Conservation (phyloP, 2,797 vertebrate species). For the Artibeus lituratus region DNA sequence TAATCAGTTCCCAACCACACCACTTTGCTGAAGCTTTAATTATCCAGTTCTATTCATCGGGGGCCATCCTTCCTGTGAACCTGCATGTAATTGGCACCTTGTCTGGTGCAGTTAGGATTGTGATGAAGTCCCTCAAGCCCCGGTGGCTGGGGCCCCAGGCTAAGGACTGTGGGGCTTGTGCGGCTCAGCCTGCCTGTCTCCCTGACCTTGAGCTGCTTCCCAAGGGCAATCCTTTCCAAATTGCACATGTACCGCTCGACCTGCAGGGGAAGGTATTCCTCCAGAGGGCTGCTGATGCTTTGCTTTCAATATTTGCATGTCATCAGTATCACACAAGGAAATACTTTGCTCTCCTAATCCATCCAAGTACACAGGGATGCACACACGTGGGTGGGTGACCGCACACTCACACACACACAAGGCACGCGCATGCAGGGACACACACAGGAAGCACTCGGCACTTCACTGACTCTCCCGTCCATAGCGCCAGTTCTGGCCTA, state of each 20-base stretch:
- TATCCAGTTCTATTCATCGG: background rate
- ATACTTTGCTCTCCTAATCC: too few species aligned
- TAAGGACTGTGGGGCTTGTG: background rate
- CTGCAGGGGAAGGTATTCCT: background rate
- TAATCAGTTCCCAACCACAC: slow-evolving; percentile 45
- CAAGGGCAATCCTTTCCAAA: background rate
- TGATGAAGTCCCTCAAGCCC: background rate
- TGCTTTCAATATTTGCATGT: background rate
- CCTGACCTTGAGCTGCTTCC: background rate
- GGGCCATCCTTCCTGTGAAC: background rate
- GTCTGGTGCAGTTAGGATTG: background rate
- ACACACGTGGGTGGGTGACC: too few species aligned
- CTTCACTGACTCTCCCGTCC: background rate
- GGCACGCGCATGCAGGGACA: too few species aligned
- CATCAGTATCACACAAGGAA: background rate
- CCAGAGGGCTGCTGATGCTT: background rate
- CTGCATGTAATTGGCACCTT: background rate
- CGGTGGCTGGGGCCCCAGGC: background rate
- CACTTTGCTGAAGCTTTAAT: slow-evolving; percentile 20
- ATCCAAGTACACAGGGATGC: too few species aligned
- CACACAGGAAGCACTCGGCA: background rate
- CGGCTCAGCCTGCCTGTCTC: background rate
- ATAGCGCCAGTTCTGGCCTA: background rate
- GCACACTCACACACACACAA: too few species aligned
- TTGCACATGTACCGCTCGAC: background rate